Conservation (phyloP, 1,140 invertebrate genomes). For the Zaprionus tsacasi region DNA sequence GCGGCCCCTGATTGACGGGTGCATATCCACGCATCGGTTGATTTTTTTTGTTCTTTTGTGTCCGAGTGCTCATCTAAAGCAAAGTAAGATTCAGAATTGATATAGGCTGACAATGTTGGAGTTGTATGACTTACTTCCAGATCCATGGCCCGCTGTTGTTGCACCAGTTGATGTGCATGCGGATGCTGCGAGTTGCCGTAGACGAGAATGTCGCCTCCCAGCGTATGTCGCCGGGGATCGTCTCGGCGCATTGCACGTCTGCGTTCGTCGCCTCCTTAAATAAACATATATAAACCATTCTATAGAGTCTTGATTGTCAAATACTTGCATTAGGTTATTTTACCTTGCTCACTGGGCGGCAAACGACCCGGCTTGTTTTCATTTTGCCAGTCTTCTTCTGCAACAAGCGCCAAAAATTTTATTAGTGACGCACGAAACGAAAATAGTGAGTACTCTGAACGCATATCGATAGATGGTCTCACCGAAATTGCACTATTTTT, state of each 20-base stretch:
- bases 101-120: background rate
- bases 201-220: slow-evolving; percentile 88
- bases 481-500: background rate
- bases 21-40: slow-evolving; percentile 90
- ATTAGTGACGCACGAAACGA: background rate
- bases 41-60: slow-evolving; percentile 85
- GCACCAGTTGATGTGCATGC: slow-evolving; percentile 85
- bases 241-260: slow-evolving; percentile 86
- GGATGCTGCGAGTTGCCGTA: slow-evolving; percentile 86
- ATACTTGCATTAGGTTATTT: background rate
- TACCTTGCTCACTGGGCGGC: slow-evolving; percentile 77
- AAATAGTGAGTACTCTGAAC: background rate
- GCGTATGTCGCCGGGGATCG: slow-evolving; percentile 89
- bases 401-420: background rate
- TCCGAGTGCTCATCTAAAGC: slow-evolving; percentile 79
- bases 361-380: slow-evolving; percentile 76
- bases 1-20: slow-evolving; percentile 89
- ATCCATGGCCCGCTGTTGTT: slow-evolving; percentile 88
- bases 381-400: slow-evolving; percentile 84
- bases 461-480: slow-evolving; percentile 24
- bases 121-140: slow-evolving; percentile 87
- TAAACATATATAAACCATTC: background rate
- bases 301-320: background rate
- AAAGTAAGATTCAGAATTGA: background rate
- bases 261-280: slow-evolving; percentile 81